Evolutionary conservation across 2,888 invertebrate genomes (phyloP).

Genomic region (Aethes cnicana): DNA sequence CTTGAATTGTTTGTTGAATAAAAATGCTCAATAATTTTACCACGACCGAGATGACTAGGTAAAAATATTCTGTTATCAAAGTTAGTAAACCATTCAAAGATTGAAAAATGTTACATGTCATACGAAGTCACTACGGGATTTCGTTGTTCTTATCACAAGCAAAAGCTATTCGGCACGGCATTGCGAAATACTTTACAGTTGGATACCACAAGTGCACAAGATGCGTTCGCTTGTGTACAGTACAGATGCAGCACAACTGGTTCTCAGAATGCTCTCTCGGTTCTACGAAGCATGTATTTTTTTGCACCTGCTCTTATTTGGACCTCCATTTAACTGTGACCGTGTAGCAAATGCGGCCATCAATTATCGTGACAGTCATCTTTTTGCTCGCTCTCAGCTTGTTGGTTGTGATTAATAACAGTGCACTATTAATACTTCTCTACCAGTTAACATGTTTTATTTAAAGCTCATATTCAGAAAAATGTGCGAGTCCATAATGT

Average conservation of each 20-base stretch:
- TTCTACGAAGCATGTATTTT: slow-evolving; percentile 56
- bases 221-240: slow-evolving; percentile 39
- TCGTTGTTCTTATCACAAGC: slow-evolving; percentile 35
- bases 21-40: neutral
- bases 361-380: slow-evolving; percentile 59
- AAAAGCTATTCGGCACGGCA: slow-evolving; percentile 31
- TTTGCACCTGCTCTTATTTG: slow-evolving; percentile 68
- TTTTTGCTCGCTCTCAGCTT: slow-evolving; percentile 44
- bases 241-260: slow-evolving; percentile 50
- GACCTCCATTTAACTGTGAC: slow-evolving; percentile 59
- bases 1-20: neutral
- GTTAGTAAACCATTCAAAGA: neutral
- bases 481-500: no score
- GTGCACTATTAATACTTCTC: slow-evolving; percentile 17
- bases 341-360: slow-evolving; percentile 57
- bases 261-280: slow-evolving; percentile 62
- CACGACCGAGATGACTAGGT: neutral
- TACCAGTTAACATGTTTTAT: neutral
- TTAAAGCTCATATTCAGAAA: no score
- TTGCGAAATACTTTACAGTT: slow-evolving; percentile 51
- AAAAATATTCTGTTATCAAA: neutral
- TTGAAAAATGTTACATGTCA: slow-evolving; percentile 18
- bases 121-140: slow-evolving; percentile 9
- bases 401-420: slow-evolving; percentile 44
- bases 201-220: slow-evolving; percentile 51